These are phyloP conservation scores for Neotragus pygmaeus DNA, from an alignment of 2,113 vertebrate genomes.

Conservation along the genomic window DNA sequence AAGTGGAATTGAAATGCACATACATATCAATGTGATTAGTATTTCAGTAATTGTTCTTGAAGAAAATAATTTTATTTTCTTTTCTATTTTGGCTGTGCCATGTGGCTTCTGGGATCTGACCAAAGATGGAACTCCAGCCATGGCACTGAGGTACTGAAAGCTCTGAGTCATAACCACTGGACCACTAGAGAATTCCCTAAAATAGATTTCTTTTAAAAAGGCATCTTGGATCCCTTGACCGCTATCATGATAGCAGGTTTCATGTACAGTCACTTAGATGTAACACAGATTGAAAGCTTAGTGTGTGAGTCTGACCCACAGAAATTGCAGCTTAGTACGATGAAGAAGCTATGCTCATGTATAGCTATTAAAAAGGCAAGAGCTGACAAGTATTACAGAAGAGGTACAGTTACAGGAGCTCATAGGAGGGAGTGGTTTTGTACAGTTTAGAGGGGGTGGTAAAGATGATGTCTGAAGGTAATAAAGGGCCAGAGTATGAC, in stretches of 20 bases:
- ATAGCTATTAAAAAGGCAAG: neutral
- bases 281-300: neutral
- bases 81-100: neutral
- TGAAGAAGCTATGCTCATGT: neutral
- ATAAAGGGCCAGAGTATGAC: neutral
- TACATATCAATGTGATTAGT: neutral
- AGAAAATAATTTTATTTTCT: neutral
- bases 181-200: neutral
- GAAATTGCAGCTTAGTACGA: neutral
- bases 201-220: neutral
- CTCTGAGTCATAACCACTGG: neutral
- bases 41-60: conserved; percentile 2
- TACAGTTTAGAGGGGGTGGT: neutral
- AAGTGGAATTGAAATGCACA: neutral
- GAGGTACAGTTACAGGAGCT: neutral
- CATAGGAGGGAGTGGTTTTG: neutral
- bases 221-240: neutral
- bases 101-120: neutral
- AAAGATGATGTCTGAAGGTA: neutral
- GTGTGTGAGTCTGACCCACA: neutral
- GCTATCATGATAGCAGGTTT: neutral
- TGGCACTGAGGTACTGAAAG: neutral
- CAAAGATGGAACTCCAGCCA: neutral
- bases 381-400: neutral
- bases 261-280: neutral